These are phyloP conservation scores for Ellobius talpinus DNA, from an alignment of 2,113 vertebrate species.

Conservation along the genomic window DNA sequence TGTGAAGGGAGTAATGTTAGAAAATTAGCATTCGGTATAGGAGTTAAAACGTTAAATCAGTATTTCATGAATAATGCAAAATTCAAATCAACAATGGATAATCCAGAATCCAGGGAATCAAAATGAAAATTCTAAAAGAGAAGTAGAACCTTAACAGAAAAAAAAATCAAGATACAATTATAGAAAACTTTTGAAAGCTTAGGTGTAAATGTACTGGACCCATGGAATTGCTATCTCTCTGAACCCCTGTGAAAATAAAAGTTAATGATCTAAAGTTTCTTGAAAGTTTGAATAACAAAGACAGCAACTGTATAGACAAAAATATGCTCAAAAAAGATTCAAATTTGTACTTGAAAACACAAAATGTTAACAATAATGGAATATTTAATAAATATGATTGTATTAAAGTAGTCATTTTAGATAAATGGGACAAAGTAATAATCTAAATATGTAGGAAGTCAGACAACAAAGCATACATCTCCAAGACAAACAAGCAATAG, in stretches of 20 bases:
- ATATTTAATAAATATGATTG: not conserved
- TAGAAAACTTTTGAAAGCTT: conserved; percentile 13
- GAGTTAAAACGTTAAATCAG: not conserved
- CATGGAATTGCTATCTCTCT: not conserved
- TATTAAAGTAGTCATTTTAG: conserved; percentile 1
- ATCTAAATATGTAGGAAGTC: not conserved
- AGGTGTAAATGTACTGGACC: not conserved
- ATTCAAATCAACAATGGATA: not conserved
- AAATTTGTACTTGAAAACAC: not conserved
- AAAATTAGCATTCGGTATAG: conserved; percentile 33
- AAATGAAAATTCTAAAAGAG: not conserved
- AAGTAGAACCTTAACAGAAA: not conserved
- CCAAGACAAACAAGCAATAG: not conserved
- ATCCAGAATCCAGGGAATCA: not conserved
- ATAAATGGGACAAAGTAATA: not conserved
- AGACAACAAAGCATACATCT: not conserved
- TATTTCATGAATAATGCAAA: not conserved
- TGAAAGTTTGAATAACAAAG: not conserved
- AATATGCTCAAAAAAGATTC: conserved; percentile 4
- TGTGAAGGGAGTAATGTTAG: not conserved
- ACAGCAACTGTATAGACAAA: not conserved
- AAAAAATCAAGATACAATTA: conserved; percentile 28
- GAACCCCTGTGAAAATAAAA: not conserved
- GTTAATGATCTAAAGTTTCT: not conserved
- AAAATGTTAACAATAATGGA: conserved; percentile 11